A percentile compares a stretch with the other conserved stretches of the same genome.
Conservation (phyloP, 2,113 vertebrate genomes). For the Barbus barbus region DNA sequence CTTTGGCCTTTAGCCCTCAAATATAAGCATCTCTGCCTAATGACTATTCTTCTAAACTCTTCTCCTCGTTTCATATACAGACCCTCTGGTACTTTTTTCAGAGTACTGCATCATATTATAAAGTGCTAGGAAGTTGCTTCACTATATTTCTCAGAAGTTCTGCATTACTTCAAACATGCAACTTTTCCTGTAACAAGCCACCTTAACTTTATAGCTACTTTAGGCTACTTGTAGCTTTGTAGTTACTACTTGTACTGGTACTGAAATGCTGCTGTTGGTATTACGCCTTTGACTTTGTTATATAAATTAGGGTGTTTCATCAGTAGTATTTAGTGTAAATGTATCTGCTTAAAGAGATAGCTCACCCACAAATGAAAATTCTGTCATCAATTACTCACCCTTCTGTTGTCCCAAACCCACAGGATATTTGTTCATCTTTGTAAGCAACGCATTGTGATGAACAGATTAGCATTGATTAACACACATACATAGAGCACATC, state of each 20-base stretch:
- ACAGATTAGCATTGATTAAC: too few relatives aligned
- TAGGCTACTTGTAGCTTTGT: neutral
- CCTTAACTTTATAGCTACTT: neutral
- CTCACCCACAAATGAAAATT: neutral
- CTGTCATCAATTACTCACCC: neutral
- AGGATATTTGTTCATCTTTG: neutral
- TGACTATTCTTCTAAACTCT: slow-evolving; percentile 23
- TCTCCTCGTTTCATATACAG: slow-evolving; percentile 20
- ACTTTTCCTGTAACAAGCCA: neutral
- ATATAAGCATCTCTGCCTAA: slow-evolving; percentile 12
- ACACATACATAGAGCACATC: too few relatives aligned
- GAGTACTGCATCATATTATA: neutral
- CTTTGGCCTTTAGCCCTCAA: neutral
- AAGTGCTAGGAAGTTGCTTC: neutral
- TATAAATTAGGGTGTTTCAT: neutral
- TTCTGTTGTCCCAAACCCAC: too few relatives aligned
- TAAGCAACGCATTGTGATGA: too few relatives aligned
- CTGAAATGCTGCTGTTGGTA: neutral
- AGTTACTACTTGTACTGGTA: neutral
- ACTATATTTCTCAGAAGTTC: neutral
- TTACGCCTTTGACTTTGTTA: neutral
- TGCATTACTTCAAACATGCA: neutral
- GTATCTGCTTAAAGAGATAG: neutral
- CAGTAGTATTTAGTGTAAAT: neutral
- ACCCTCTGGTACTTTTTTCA: slow-evolving; percentile 15